These are phyloP conservation scores for zebrafish (Danio rerio) DNA, from an alignment of 2,113 vertebrate genomes.

Conservation along the genomic window GRCz12tu NC_133196.1:24618501-24619000, in stretches of 20 bases:
- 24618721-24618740: constrained; percentile 70
- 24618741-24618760: constrained; percentile 79
- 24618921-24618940: constrained; percentile 26
- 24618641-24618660: constrained; percentile 41
- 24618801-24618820: constrained; percentile 84
- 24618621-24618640: too few species aligned
- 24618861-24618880: constrained; percentile 76
- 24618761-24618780: constrained; percentile 79
- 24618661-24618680: constrained; percentile 55
- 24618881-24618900: constrained; percentile 78
- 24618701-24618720: constrained; percentile 41
- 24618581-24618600: constrained; percentile 12
- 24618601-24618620: constrained; percentile 28
- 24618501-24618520: not conserved
- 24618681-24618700: constrained; percentile 30
- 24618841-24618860: constrained; percentile 87
- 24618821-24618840: constrained; percentile 84
- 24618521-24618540: not conserved
- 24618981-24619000: constrained; percentile 56
- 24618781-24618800: constrained; percentile 79
- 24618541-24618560: not conserved
- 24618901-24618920: constrained; percentile 58
- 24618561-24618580: not conserved
- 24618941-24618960: constrained; percentile 11
- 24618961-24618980: constrained; percentile 27